phyloP scores from a whole-genome alignment of 2,113 vertebrate species.

The Micronycteris hirsuta region DNA sequence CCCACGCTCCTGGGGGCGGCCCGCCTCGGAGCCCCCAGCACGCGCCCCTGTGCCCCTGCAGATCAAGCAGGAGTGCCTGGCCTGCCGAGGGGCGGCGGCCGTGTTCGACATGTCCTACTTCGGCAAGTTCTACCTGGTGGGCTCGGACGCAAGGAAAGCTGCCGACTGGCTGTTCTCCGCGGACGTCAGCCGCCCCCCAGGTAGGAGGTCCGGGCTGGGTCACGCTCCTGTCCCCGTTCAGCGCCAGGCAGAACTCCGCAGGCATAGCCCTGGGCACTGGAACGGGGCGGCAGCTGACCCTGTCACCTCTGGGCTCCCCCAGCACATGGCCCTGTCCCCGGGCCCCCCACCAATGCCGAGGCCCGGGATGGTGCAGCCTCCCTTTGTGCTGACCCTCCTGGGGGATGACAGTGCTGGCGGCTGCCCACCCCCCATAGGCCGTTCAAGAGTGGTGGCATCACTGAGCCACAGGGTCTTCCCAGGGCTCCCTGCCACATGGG shows the following conservation, averaged over 20 bases:
- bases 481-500: neutral
- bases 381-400: rapidly evolving
- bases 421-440: neutral
- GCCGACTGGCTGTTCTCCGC: constrained; percentile 96
- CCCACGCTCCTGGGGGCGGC: neutral
- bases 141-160: constrained; percentile 90
- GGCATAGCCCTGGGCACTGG: neutral
- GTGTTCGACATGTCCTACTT: constrained; percentile 99
- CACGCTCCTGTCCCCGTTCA: rapidly evolving
- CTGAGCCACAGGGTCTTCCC: rapidly evolving
- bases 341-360: neutral
- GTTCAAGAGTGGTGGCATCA: rapidly evolving
- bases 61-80: constrained; percentile 92
- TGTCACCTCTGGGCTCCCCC: rapidly evolving
- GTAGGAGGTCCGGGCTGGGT: constrained; percentile 68
- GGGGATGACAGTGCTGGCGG: rapidly evolving
- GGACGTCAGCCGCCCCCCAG: constrained; percentile 90
- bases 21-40: rapidly evolving
- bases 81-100: constrained; percentile 87
- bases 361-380: neutral
- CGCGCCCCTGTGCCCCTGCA: constrained; percentile 62
- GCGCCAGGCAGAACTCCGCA: rapidly evolving
- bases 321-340: neutral
- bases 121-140: constrained; percentile 96
- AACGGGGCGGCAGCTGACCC: rapidly evolving